A percentile compares a stretch with the other conserved stretches of the same genome.
These are phyloP conservation scores for Microcebus jonahi DNA, from an alignment of 2,113 vertebrate species.

Conservation along the genomic window DNA sequence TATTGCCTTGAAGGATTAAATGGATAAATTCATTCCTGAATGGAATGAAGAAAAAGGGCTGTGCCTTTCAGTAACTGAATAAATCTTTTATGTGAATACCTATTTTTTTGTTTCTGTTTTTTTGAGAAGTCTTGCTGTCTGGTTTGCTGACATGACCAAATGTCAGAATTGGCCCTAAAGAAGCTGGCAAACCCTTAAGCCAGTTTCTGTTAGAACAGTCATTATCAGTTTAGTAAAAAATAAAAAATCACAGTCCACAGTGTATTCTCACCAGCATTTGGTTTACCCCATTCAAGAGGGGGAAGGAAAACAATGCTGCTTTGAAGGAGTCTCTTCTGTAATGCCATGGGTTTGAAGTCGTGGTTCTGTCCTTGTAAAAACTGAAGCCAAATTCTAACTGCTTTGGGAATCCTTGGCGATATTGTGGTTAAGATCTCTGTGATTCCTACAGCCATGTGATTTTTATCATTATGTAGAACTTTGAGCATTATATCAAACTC, in stretches of 20 bases:
- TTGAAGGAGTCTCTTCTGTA: neutral
- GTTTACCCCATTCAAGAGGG: neutral
- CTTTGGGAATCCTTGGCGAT: neutral
- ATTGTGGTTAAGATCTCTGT: neutral
- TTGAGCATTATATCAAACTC: neutral
- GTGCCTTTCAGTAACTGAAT: neutral
- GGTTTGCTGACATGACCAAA: neutral
- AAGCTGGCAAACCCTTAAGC: neutral
- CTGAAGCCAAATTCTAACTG: neutral
- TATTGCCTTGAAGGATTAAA: constrained; percentile 2
- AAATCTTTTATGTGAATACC: neutral
- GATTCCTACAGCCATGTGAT: neutral
- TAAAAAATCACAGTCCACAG: neutral
- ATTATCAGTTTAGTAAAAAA: constrained; percentile 51
- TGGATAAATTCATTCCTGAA: neutral
- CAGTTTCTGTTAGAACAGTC: constrained; percentile 39
- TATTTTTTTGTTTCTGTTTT: neutral
- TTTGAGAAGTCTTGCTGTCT: neutral
- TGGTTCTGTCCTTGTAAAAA: neutral
- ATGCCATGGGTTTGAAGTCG: neutral
- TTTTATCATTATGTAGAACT: constrained; percentile 18
- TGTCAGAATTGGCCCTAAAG: constrained; percentile 17
- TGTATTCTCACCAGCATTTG: neutral
- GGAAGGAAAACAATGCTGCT: neutral
- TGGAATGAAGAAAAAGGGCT: neutral